phyloP scores from a whole-genome alignment of 1,140 invertebrate genomes.

The Drosophila tropicalis region DNA sequence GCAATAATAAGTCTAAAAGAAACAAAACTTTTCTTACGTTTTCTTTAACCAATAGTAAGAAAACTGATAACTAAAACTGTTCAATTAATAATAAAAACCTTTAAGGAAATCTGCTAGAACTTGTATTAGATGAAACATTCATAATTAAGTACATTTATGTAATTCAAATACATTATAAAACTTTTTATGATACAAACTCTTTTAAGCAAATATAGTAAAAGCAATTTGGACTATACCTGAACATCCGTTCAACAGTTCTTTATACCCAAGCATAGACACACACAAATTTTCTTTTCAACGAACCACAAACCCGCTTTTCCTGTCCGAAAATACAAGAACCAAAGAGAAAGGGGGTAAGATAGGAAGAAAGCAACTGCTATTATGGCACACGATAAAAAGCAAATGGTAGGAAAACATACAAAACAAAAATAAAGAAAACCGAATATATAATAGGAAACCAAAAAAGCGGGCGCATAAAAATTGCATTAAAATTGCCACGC shows the following conservation, averaged over 20 bases:
- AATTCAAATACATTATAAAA: too few species aligned
- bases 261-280: neutral
- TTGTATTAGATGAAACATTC: too few species aligned
- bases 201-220: neutral
- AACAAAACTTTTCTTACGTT: too few species aligned
- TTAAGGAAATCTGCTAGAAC: too few species aligned
- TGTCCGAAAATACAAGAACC: conserved; percentile 9
- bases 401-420: conserved; percentile 29
- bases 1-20: too few species aligned
- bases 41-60: too few species aligned
- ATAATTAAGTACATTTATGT: too few species aligned
- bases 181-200: neutral
- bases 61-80: too few species aligned
- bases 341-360: neutral
- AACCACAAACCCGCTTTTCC: neutral
- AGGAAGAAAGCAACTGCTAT: conserved; percentile 44
- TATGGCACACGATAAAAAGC: conserved; percentile 52
- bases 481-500: conserved; percentile 76
- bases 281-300: neutral
- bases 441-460: conserved; percentile 66
- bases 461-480: conserved; percentile 75
- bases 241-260: neutral
- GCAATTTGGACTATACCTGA: conserved; percentile 6
- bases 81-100: too few species aligned
- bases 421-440: conserved; percentile 15